Evolutionary conservation across 2,113 vertebrate species (phyloP), one percentile per base, ranked within the genome.

Genomic region (Jaculus jaculus): DNA sequence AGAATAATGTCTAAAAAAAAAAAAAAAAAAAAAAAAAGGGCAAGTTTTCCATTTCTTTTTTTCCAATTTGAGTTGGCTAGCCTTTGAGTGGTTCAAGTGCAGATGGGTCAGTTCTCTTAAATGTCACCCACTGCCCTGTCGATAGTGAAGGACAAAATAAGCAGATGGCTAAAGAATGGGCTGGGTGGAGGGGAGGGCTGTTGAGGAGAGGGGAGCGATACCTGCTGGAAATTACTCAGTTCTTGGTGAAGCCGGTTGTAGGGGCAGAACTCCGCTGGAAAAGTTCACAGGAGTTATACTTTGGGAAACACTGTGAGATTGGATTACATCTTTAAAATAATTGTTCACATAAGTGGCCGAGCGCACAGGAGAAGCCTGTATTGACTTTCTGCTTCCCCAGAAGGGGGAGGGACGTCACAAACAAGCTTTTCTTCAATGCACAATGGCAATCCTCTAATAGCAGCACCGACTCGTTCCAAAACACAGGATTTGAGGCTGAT

Each of bases 371-470:
- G 96, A 98, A 97, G 96, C 96, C 78, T 96, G 89, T 97, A 97
- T 96, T 98, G 97, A 95, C 97, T 98, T 97, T 97, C 97, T 97
- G 97, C 97, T 97, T 97, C 98, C 97, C 97, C 94, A 96, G 97
- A 98, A 97, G 97, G 97, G 96, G 96, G 95, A 97, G 92, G 95
- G 96, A 85, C 97, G 97, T 92, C 97, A 96, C 97, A 98, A 98
- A 98, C 97, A 98, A 97, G 97, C 97, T 98, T 98, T 98, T 98
- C 98, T 98, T 98, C 97, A 98, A 98, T 97, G 12, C 93, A 98
- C 97, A 98, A 98, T 96, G 2, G 97, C 98, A 98, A 97, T 98
- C 98, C 98, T 97, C 97, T 98, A 98, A 98, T 98, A 98, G 98
- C 98, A 97, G 97, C 97, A 96, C 97, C 91, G 96, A 96, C 97